Evolutionary conservation across 37 sponge, comb jelly and placozoan species (phyloP), one percentile per base, ranked within the genome.

Genomic region (Ianthella basta): DNA sequence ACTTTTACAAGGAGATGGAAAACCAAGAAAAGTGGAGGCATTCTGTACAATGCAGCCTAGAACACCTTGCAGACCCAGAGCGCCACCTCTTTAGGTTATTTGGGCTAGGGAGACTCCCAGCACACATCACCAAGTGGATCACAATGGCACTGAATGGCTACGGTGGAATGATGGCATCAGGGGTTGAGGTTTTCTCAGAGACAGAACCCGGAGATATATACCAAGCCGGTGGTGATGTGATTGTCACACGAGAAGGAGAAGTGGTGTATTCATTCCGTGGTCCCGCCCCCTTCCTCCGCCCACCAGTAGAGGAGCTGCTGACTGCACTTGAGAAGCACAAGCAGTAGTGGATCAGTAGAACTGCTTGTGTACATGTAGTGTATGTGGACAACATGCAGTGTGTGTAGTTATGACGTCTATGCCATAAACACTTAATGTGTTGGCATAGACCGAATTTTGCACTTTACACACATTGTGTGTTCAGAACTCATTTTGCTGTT

Each of bases 161-260:
- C 27, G 66, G 29, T 30, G 27, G 20, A 29, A 8, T 8, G 29
- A 24, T 29, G 23, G 66, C 66, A 24, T 8, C 14, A 16, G 66
- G 66, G 27, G 66, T 29, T 10, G 27, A 64, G 23, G 27, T 64
- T 16, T 64, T 29, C 27, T 24, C 66, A 16, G 66, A 64, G 8
- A 20, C 23, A 20, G 66, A 64, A 64, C 66, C 27, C 8, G 66
- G 66, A 21, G 66, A 64, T 16, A 8, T 30, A 10, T 64, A 29
- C 6, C 66, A 64, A 64, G 29, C 27, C 20, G 66, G 66, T 29
- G 66, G 66, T 21, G 66, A 64, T 16, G 66, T 64, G 66, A 64
- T 64, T 16, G 66, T 64, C 27, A 30, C 23, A 10, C 8, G 23
- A 10, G 27, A 12, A 21, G 66, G 66, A 12, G 27, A 16, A 16